Evolutionary conservation across 2,888 invertebrate species (phyloP).

Genomic region (Mythimna impura): DNA sequence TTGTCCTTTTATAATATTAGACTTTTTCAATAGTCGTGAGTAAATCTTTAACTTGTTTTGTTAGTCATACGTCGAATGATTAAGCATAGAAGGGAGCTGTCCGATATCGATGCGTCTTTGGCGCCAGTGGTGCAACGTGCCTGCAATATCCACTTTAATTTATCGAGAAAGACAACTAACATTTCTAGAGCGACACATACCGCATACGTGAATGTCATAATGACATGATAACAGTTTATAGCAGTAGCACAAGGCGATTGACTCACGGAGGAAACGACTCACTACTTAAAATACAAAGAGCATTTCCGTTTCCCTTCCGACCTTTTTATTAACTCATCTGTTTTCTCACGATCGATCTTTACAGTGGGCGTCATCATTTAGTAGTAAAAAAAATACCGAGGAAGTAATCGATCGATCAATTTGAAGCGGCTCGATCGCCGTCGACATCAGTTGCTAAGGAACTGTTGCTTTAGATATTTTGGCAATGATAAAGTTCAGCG

Average conservation of each 20-base stretch:
- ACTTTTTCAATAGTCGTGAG: slow-evolving; percentile 47
- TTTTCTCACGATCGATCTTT: slow-evolving; percentile 83
- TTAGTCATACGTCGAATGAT: slow-evolving; percentile 49
- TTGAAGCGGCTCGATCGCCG: slow-evolving; percentile 66
- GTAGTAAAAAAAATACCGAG: slow-evolving; percentile 76
- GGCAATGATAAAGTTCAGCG: slow-evolving; percentile 75
- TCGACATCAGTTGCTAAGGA: slow-evolving; percentile 77
- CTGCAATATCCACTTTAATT: slow-evolving; percentile 60
- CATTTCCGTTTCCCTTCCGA: slow-evolving; percentile 85
- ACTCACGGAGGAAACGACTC: slow-evolving; percentile 85
- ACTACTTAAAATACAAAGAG: slow-evolving; percentile 82
- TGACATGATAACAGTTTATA: slow-evolving; percentile 82
- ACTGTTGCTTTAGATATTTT: slow-evolving; percentile 80
- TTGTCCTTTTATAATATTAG: slow-evolving; percentile 69
- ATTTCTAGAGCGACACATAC: slow-evolving; percentile 71
- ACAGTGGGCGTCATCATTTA: slow-evolving; percentile 65
- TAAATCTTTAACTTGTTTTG: slow-evolving; percentile 41
- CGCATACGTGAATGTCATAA: slow-evolving; percentile 78
- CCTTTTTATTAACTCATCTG: slow-evolving; percentile 76
- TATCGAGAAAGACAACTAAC: slow-evolving; percentile 68
- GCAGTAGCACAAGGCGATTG: slow-evolving; percentile 76
- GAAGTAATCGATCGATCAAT: slow-evolving; percentile 79
- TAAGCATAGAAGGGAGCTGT: slow-evolving; percentile 43
- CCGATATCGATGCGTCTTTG: slow-evolving; percentile 54
- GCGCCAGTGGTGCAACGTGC: slow-evolving; percentile 65